Base-by-base conservation (phyloP, 2,888 invertebrate species). In the Galeruca laticollis region DNA sequence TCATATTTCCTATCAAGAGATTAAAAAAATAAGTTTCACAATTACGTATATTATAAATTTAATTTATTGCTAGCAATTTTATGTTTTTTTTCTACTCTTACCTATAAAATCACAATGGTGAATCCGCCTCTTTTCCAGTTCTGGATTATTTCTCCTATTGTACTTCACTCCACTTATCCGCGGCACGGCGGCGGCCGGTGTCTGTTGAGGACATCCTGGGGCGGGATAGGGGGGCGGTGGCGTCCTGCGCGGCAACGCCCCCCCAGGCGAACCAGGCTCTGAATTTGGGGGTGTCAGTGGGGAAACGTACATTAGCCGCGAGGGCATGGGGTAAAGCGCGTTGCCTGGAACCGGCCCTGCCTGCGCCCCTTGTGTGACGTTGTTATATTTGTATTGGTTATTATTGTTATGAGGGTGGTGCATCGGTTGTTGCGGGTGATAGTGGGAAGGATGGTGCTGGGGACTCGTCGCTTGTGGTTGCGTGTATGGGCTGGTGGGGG, bases 71-170 rank as follows among this genome's bases (percentile, higher is more conserved):
- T n/a, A 26, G 6, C 3, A 26, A 1, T 26, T 26, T 26, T 26
- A 4, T 26, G 2, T 26, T 26, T 26, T 3, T 5, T 37, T 9
- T 1, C 37, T 9, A 8, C 15, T 63, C 88, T 89, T 86, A 95
- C 95, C 95, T 85, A 95, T 92, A 86, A 95, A 98, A 89, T 97
- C 95, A 88, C 98, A 98, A 86, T 95, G 97, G 85, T 98, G 98
- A 80, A 98, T 97, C 82, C 98, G 88, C 78, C 98, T 88, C 86
- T 98, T 98, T 86, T 98, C 98, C 79, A 98, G 87, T 85, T 98
- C 98, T 0, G 98, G 98, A 87, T 98, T 98, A 86, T 98, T 98
- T 83, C 97, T 90, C 76, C 98, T 89, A 88, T 98, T 98, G 87
- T 96, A 97, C 83, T 94, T 95, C 75, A 89, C 74, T 80, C 82